Evolutionary conservation across 1,140 invertebrate genomes (phyloP), one percentile per base, ranked within the genome.

Genomic region (Camponotus vicinus): DNA sequence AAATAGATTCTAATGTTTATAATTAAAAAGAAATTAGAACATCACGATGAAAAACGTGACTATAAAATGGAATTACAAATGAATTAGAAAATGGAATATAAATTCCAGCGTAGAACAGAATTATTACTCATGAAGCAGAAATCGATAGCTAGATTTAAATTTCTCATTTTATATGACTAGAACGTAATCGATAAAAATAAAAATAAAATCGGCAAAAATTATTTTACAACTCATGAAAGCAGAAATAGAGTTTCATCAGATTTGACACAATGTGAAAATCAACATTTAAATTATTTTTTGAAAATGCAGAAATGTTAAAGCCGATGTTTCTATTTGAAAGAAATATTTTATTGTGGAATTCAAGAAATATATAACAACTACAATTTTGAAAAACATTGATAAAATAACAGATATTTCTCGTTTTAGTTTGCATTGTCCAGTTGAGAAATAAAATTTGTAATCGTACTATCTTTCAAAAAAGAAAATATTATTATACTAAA

Each of bases 21-120:
- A 83, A 83, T 83, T 73, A 83, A 80, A 61, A 42, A 70, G 55
- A 83, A 73, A 83, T 61, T 75, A 73, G 55, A 7, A 82, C 67
- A 55, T 57, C 5, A 11, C 27, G 55, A 37, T 55, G 49, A 75
- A 75, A 32, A 45, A 61, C 69, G 32, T 40, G 55, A 61, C 49
- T 61, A 45, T 37, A 32, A 15, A 49, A 49, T 49, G 49, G 13
- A 52, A 52, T 52, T 52, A 52, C 15, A 18, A 52, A 52, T 18
- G 15, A 15, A 52, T 52, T 45, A 55, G 45, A 67, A 37, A 57
- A 69, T 49, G 52, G 27, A 45, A 83, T 61, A 61, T 75, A 75
- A 49, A 83, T 83, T 45, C 34, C 15, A 32, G 32, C 40, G n/a
- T 7, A 2, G n/a, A 63, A 49, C 4, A 42, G 55, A 1, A 57